These are phyloP conservation scores for Distichodus sexfasciatus DNA, from an alignment of 2,797 vertebrate species.

Conservation along the genomic window DNA sequence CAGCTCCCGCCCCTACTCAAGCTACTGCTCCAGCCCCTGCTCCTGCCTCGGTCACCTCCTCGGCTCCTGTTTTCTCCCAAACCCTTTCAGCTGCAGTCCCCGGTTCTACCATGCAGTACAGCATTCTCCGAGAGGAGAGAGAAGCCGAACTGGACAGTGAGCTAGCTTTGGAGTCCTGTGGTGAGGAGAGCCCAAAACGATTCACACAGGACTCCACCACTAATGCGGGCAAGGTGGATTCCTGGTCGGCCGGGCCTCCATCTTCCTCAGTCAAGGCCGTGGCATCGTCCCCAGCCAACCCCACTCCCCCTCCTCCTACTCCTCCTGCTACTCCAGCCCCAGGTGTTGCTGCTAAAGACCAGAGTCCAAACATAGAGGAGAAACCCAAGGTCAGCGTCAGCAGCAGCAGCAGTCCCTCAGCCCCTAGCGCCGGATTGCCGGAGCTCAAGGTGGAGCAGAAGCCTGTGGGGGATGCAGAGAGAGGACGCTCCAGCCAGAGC, in stretches of 20 bases:
- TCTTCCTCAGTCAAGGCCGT: conserved; percentile 57
- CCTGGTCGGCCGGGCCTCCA: conserved; percentile 61
- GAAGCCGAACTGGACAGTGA: conserved; percentile 98
- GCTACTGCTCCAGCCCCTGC: conserved; percentile 48
- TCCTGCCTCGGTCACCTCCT: conserved; percentile 69
- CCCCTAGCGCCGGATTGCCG: conserved; percentile 4
- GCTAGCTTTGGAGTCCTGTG: conserved; percentile 95
- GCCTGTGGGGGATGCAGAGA: conserved; percentile 15
- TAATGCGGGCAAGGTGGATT: conserved; percentile 68
- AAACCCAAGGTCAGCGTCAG: conserved; percentile 25
- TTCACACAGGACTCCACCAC: conserved; percentile 79
- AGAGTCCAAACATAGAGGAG: conserved; percentile 25
- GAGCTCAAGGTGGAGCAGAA: conserved; percentile 49
- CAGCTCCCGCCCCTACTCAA: conserved; percentile 49
- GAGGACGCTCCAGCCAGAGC: conserved; percentile 40
- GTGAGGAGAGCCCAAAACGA: conserved; percentile 95
- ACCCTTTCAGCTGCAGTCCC: conserved; percentile 54
- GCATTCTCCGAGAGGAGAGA: conserved; percentile 94
- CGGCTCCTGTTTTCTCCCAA: conserved; percentile 69
- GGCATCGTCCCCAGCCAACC: conserved; percentile 52
- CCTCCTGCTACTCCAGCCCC: neutral
- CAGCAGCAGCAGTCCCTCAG: conserved; percentile 8
- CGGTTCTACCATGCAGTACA: conserved; percentile 71
- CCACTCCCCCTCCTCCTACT: conserved; percentile 5
- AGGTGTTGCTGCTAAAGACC: conserved; percentile 25